Evolutionary conservation across 1,140 invertebrate species (phyloP).

Genomic region (Pseudobourletiella spinata): DNA sequence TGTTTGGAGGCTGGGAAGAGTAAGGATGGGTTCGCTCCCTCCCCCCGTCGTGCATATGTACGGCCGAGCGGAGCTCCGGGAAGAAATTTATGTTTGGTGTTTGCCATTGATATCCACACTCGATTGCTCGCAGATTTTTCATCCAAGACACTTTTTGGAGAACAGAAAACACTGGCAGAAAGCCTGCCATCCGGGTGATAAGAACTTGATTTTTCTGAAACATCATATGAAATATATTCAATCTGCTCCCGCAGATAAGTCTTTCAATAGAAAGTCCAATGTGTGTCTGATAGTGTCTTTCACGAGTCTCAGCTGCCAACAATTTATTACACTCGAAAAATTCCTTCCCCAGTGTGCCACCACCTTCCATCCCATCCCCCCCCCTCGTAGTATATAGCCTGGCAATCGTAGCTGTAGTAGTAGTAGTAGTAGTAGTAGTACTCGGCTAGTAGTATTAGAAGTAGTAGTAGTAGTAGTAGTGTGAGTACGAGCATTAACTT

Average conservation of each 20-base stretch:
- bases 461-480: too few relatives aligned
- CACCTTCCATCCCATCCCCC: slow-evolving; percentile 11
- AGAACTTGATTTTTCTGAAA: slow-evolving; percentile 36
- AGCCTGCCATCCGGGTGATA: slow-evolving; percentile 35
- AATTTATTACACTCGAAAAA: slow-evolving; percentile 37
- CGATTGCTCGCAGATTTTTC: slow-evolving; percentile 37
- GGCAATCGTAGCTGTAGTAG: too few relatives aligned
- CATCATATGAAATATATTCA: slow-evolving; percentile 38
- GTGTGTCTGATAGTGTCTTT: slow-evolving; percentile 28
- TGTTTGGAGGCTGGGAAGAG: too few relatives aligned
- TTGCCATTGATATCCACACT: slow-evolving; percentile 37
- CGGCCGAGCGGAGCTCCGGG: too few relatives aligned
- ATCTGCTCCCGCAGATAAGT: slow-evolving; percentile 35
- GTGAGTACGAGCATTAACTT: too few relatives aligned
- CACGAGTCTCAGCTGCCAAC: slow-evolving; percentile 28
- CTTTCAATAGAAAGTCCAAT: slow-evolving; percentile 34
- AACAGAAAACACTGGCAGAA: slow-evolving; percentile 36
- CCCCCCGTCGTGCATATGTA: too few relatives aligned
- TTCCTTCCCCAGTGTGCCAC: slow-evolving; percentile 18
- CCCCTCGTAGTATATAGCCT: too few relatives aligned
- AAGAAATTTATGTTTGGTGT: slow-evolving; percentile 36
- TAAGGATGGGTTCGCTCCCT: too few relatives aligned
- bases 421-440: too few relatives aligned
- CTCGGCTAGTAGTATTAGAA: too few relatives aligned
- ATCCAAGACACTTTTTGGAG: slow-evolving; percentile 35